Evolutionary conservation across 2,888 invertebrate genomes (phyloP), one percentile per base, ranked within the genome.

Genomic region (Scaptomyza reducta): DNA sequence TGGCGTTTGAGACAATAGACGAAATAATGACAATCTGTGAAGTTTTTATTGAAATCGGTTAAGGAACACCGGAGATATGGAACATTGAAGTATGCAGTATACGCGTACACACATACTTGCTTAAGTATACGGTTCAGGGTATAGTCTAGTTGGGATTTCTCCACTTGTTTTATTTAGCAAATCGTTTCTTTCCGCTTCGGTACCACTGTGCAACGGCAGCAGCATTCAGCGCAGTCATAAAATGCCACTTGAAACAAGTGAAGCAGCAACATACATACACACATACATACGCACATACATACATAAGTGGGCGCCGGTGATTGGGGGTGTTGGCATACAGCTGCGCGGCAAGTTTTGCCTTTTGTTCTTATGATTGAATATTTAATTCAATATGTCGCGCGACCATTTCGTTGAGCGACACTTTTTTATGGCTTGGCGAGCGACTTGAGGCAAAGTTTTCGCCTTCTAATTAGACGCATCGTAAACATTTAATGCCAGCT

Each of bases 301-400:
- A 6, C 33, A 33, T 14, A 6, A 44, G 1, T 10, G 29, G 10
- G 13, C 1, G n/a, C 7, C 6, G 9, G 6, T 7, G 60, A 50
- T 38, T 33, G 57, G 55, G 46, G 10, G 16, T 11, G 40, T 11
- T 25, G 44, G 47, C 25, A 54, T 61, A 40, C 64, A 74, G 66
- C 59, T 64, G 79, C 53, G 70, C 67, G 47, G 53, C 50, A 85
- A 83, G 54, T 77, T 77, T 80, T 70, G 54, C 67, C 50, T 69
- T 72, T 76, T 71, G 38, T 80, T 79, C 85, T 64, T 76, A 78
- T 87, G 81, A 82, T 82, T 82, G 87, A 82, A 82, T 82, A 82
- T 82, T 82, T 87, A 87, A 87, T 82, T 82, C 87, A 82, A 82
- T 82, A 78, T 82, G 87, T 70, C 63, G 78, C 66, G 62, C 68